Base-by-base conservation (phyloP, 2,113 vertebrate genomes). In the Caracal caracal region DNA sequence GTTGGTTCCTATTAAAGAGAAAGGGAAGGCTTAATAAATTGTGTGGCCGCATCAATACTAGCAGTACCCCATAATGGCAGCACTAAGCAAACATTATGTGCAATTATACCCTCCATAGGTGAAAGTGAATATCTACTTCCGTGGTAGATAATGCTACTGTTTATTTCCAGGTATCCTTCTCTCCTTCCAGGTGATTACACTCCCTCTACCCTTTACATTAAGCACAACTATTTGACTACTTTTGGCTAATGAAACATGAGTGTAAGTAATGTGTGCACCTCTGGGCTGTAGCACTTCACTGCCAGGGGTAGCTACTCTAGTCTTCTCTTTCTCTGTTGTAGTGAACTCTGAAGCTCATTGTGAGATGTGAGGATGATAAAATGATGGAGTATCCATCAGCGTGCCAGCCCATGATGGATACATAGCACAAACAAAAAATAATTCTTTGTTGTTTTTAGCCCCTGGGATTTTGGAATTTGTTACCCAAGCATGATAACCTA, bases 1-100 rank as follows among this genome's bases (percentile, higher is more conserved):
- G 28, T n/a, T 9, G 16, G 35, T 65, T 84, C 63, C 53, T 93
- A 47, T 35, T 93, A 88, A 95, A 70, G 19, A 47, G 26, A 92
- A 87, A 93, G 40, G 53, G 83, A 96, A 88, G 73, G 37, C 9
- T 66, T 73, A 84, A 56, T 92, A 84, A 95, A 95, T 78, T 88
- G 37, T 73, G 71, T 73, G 63, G 87, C 22, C 66, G 13, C 26
- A 73, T 65, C 43, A 82, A 28, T 19, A 56, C 10, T 90, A 86
- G 61, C 49, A 81, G 43, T 78, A 86, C 71, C 75, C 33, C 24
- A 71, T 59, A 61, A 92, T 15, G 33, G 75, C 49, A 56, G 35
- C 30, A 78, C 43, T 87, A 70, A 37, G 3, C 30, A 33, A 93
- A 66, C 15, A 35, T 66, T 89, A 51, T 70, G 43, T 71, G 68